phyloP scores from a whole-genome alignment of 2,797 vertebrate species.

The Zenarchopterus dispar region DNA sequence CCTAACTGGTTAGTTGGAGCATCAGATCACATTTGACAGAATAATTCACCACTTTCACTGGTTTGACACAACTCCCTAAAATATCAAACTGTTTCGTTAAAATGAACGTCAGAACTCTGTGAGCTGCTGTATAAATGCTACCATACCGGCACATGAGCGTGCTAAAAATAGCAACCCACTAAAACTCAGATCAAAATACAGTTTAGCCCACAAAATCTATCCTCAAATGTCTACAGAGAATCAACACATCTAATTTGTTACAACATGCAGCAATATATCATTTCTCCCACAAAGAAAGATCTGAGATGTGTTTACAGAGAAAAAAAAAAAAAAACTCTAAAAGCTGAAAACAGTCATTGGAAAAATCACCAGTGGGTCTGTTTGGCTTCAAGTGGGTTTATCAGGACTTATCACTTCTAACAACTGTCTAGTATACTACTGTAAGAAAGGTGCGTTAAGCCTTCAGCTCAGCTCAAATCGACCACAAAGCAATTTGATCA shows the following conservation, averaged over 20 bases:
- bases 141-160: background rate
- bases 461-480: background rate
- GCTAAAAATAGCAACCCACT: background rate
- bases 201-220: too few relatives aligned
- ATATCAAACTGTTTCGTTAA: constrained; percentile 1
- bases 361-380: background rate
- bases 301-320: too few relatives aligned
- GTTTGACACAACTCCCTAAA: background rate
- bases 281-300: too few relatives aligned
- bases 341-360: background rate
- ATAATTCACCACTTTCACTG: too few relatives aligned
- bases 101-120: background rate
- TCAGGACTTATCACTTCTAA: background rate
- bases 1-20: too few relatives aligned
- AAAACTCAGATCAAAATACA: too few relatives aligned
- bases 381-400: background rate
- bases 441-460: background rate
- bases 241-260: too few relatives aligned
- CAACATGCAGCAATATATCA: too few relatives aligned
- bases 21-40: constrained; percentile 4
- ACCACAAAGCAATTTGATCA: background rate
- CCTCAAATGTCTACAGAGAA: too few relatives aligned
- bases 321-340: background rate
- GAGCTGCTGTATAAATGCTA: background rate
- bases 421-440: background rate